Evolutionary conservation across 2,113 vertebrate genomes (phyloP).

Genomic region (Oreotrochilus melanogaster): DNA sequence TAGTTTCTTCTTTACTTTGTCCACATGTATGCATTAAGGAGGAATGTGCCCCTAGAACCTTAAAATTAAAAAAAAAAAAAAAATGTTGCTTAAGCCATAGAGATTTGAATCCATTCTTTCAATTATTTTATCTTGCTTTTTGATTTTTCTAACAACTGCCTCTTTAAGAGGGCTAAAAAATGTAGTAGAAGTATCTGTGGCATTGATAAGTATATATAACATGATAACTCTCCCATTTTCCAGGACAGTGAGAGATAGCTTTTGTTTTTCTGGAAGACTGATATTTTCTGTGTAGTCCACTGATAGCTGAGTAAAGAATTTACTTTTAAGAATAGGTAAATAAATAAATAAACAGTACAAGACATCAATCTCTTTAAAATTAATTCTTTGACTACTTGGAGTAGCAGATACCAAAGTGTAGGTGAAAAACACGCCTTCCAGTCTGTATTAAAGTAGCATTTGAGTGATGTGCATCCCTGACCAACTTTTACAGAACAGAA

Average conservation of each 20-base stretch:
- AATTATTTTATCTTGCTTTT: neutral
- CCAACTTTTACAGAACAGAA: neutral
- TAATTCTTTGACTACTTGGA: neutral
- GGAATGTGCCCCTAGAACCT: accelerated
- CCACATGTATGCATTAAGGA: neutral
- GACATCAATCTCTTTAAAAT: neutral
- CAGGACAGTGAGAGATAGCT: too few relatives aligned
- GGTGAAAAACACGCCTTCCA: neutral
- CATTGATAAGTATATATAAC: neutral
- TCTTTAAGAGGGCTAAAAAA: neutral
- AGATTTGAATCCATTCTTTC: neutral
- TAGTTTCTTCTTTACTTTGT: neutral
- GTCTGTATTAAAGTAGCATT: neutral
- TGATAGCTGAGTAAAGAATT: neutral
- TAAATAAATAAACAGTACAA: neutral
- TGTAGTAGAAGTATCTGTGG: neutral
- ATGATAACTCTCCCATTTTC: neutral
- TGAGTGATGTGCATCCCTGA: neutral
- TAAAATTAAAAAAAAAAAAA: neutral
- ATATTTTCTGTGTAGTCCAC: neutral
- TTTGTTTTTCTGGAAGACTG: neutral
- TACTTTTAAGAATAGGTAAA: neutral
- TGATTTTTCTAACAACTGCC: neutral
- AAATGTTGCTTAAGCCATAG: neutral
- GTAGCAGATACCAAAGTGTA: neutral